These are phyloP conservation scores for Miltochrista miniata DNA, from an alignment of 2,888 invertebrate species.

Conservation along the genomic window DNA sequence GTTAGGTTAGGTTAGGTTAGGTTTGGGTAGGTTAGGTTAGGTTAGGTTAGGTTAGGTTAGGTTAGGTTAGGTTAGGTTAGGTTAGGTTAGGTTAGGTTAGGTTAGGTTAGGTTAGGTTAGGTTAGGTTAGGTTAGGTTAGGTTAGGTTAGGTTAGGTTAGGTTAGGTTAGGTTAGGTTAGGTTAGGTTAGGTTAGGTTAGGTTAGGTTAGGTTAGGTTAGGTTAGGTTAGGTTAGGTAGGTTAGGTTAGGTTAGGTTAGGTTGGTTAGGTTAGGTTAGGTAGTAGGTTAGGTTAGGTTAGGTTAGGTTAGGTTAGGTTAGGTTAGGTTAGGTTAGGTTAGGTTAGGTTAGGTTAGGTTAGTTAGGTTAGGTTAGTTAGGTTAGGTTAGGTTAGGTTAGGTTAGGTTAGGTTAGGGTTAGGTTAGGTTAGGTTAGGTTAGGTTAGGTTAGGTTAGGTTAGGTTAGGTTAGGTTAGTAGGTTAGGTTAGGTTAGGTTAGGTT, in stretches of 20 bases:
- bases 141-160: constrained; percentile 16
- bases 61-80: too few relatives aligned
- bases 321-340: constrained; percentile 17
- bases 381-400: constrained; percentile 18
- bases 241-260: too few relatives aligned
- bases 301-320: constrained; percentile 17
- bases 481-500: too few relatives aligned
- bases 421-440: constrained; percentile 17
- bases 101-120: too few relatives aligned
- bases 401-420: too few relatives aligned
- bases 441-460: constrained; percentile 19
- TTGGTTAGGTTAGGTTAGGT: too few relatives aligned
- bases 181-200: constrained; percentile 17
- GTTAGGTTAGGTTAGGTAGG: too few relatives aligned
- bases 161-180: constrained; percentile 15
- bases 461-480: too few relatives aligned
- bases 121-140: constrained; percentile 17
- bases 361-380: constrained; percentile 13
- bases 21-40: too few relatives aligned
- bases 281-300: too few relatives aligned
- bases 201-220: constrained; percentile 17
- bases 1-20: constrained; percentile 19
- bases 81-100: constrained; percentile 21
- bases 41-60: constrained; percentile 23
- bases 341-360: too few relatives aligned